phyloP scores from a whole-genome alignment of 2,888 invertebrate species.

The Clanis bilineata region DNA sequence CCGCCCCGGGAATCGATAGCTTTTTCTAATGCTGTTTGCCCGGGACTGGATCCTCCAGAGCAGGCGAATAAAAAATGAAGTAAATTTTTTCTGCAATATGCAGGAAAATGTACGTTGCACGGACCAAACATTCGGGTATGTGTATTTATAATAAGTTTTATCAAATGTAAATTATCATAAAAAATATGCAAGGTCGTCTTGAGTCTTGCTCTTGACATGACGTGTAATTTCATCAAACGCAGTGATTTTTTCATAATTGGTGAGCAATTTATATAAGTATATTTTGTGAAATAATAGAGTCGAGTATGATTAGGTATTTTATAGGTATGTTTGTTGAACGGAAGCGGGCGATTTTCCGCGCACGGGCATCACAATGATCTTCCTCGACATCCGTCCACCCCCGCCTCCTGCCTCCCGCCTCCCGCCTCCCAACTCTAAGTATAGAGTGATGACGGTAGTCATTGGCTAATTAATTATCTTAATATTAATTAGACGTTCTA shows the following conservation, averaged over 20 bases:
- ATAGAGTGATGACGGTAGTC: too few species aligned
- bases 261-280: conserved; percentile 14
- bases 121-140: too few species aligned
- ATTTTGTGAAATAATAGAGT: conserved; percentile 14
- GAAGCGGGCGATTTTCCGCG: conserved; percentile 70
- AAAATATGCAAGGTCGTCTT: not conserved
- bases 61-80: too few species aligned
- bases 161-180: too few species aligned
- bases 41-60: too few species aligned
- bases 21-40: too few species aligned
- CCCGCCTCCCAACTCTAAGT: not conserved
- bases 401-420: conserved; percentile 33
- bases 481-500: too few species aligned
- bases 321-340: conserved; percentile 40
- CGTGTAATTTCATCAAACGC: not conserved
- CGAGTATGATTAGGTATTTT: conserved; percentile 16
- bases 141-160: too few species aligned
- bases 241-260: conserved; percentile 12
- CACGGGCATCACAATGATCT: conserved; percentile 52
- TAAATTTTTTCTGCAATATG: too few species aligned
- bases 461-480: conserved; percentile 52
- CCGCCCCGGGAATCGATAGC: too few species aligned
- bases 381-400: conserved; percentile 42
- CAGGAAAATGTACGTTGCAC: too few species aligned
- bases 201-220: not conserved